phyloP scores from a whole-genome alignment of 2,113 vertebrate genomes.

The Pontoporia blainvillei region DNA sequence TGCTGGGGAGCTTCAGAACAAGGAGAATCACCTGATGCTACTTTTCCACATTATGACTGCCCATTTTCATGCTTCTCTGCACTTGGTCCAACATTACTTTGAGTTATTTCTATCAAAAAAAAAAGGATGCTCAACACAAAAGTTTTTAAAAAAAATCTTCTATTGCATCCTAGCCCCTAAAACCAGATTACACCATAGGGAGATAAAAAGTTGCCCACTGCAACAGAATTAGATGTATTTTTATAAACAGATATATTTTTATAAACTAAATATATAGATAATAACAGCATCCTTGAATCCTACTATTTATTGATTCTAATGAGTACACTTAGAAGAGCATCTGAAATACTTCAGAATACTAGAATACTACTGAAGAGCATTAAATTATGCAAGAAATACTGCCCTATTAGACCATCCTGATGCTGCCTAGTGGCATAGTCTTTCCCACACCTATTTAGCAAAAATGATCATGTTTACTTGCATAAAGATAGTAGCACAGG shows the following conservation, averaged over 20 bases:
- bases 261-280: not conserved
- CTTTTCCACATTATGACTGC: not conserved
- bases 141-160: not conserved
- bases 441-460: not conserved
- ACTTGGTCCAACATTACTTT: not conserved
- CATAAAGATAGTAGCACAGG: not conserved
- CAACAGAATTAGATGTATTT: not conserved
- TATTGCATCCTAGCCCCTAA: not conserved
- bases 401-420: not conserved
- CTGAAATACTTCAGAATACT: not conserved
- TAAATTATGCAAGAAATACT: not conserved
- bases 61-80: not conserved
- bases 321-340: not conserved
- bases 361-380: not conserved
- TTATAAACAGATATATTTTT: not conserved
- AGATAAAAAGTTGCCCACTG: not conserved
- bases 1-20: not conserved
- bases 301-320: not conserved
- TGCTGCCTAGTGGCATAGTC: not conserved
- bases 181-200: not conserved
- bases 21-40: not conserved
- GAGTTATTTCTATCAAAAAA: not conserved
- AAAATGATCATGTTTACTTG: slow-evolving; percentile 1
- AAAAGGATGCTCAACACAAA: not conserved
- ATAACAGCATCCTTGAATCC: not conserved